Percentiles rank a stretch among this genome's conserved stretches.
Conservation (phyloP, 2,113 vertebrate genomes). For the Odontesthes bonariensis region DNA sequence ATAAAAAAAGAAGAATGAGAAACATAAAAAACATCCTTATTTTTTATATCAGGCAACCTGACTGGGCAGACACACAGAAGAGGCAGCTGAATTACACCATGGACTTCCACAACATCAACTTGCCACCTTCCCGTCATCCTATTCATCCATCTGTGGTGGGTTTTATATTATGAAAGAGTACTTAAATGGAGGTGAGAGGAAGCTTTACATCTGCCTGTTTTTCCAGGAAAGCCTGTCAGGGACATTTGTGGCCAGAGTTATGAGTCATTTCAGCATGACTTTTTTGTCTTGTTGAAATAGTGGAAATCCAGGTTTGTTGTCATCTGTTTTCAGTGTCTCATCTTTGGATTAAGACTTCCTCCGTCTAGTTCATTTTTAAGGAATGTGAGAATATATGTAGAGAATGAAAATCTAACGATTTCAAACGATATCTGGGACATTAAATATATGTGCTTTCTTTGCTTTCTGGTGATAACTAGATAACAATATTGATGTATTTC, state of each 20-base stretch:
- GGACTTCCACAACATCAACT: not conserved
- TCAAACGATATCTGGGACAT: not conserved
- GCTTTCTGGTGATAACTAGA: too few species aligned
- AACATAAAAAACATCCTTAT: too few species aligned
- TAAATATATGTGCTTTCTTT: not conserved
- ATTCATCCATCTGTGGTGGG: conserved; percentile 1
- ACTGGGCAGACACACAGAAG: not conserved
- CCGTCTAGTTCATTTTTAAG: not conserved
- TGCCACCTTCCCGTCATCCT: not conserved
- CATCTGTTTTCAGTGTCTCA: not conserved
- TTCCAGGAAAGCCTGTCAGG: not conserved
- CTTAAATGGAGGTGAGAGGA: conserved; percentile 21
- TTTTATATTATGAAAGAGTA: not conserved
- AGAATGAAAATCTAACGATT: not conserved
- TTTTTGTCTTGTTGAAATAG: conserved; percentile 26
- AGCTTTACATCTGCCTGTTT: not conserved
- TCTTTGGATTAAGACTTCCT: not conserved
- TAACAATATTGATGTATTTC: not conserved
- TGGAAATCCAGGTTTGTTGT: conserved; percentile 34
- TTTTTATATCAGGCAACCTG: not conserved
- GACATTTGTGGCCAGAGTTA: conserved; percentile 26
- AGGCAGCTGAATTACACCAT: not conserved
- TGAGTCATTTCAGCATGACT: conserved; percentile 34
- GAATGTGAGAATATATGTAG: not conserved
- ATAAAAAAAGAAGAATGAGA: too few species aligned